Conservation (phyloP, 2,113 vertebrate species). For the Chloroceryle aenea region DNA sequence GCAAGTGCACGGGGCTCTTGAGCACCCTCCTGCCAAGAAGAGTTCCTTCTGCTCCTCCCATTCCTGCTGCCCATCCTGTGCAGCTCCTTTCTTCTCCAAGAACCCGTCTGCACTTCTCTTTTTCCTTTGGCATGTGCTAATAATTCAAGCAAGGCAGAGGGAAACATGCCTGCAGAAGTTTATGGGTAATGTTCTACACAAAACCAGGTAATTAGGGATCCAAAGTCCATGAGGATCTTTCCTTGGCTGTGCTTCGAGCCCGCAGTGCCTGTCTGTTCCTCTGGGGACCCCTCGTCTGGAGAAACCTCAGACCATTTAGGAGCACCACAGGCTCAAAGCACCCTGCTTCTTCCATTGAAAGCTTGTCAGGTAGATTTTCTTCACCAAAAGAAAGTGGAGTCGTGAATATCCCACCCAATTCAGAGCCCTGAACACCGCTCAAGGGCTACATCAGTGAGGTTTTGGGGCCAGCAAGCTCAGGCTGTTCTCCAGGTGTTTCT, state of each 20-base stretch:
- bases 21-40: neutral
- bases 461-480: accelerated
- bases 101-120: neutral
- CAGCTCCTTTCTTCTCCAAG: neutral
- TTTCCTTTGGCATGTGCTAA: neutral
- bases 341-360: accelerated
- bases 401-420: neutral
- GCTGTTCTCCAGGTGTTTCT: neutral
- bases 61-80: neutral
- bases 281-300: neutral
- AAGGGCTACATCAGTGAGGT: accelerated
- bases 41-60: accelerated
- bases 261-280: neutral
- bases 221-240: neutral
- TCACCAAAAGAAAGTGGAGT: neutral
- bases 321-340: neutral
- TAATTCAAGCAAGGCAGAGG: neutral
- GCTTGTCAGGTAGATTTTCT: neutral
- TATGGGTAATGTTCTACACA: accelerated
- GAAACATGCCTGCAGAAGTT: neutral
- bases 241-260: neutral
- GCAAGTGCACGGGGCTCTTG: neutral
- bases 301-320: neutral
- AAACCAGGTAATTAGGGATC: neutral
- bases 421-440: too few relatives aligned